Conservation (phyloP, 92 coral and sea anemone genomes). For the Epizoanthus ramosus region DNA sequence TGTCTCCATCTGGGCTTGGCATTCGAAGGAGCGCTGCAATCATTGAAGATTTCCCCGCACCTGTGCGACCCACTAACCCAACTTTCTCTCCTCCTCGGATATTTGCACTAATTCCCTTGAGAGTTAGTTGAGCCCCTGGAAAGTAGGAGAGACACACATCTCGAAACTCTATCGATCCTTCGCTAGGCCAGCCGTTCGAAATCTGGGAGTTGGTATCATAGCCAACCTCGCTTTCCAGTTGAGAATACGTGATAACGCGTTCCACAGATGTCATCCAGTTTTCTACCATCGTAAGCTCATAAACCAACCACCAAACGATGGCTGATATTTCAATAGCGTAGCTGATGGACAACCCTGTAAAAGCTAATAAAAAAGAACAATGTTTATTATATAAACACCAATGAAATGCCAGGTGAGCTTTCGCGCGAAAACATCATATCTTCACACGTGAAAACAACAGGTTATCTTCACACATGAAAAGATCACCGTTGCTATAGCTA, state of each 20-base stretch:
- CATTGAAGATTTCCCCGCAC: constrained; percentile 30
- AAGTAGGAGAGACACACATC: constrained; percentile 26
- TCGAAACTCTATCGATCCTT: constrained; percentile 48
- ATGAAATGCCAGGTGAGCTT: too few species aligned
- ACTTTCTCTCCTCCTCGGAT: constrained; percentile 34
- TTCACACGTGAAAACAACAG: too few species aligned
- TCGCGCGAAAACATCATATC: too few species aligned
- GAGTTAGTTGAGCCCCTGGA: constrained; percentile 13
- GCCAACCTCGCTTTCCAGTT: constrained; percentile 4
- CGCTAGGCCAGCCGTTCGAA: constrained; percentile 50
- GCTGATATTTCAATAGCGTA: constrained; percentile 40
- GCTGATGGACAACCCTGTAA: constrained; percentile 35
- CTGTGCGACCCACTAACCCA: constrained; percentile 27
- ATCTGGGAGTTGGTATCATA: constrained; percentile 34
- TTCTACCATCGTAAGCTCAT: constrained; percentile 26
- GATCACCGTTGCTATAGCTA: too few species aligned
- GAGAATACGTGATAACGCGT: constrained; percentile 31
- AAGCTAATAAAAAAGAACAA: background rate
- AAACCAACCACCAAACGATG: constrained; percentile 34
- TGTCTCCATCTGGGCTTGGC: constrained; percentile 19
- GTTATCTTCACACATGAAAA: too few species aligned
- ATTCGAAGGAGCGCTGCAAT: constrained; percentile 26
- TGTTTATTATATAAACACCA: too few species aligned
- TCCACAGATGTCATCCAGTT: constrained; percentile 44
- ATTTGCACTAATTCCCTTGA: constrained; percentile 18